These are phyloP conservation scores for Bos javanicus DNA, from an alignment of 2,113 vertebrate species.

Conservation along the genomic window DNA sequence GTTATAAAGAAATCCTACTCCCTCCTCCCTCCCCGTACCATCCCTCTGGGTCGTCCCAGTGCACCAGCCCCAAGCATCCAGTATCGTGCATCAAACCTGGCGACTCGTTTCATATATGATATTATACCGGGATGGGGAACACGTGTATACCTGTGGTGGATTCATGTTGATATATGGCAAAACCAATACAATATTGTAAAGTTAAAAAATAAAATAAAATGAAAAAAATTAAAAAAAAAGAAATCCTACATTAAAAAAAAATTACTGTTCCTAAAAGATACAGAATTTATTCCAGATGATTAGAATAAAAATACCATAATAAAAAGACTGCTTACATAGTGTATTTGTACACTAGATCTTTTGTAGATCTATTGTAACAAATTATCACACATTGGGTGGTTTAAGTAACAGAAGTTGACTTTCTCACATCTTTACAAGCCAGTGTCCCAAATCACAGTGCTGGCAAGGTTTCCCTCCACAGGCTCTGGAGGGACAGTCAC, in stretches of 20 bases:
- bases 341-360: background rate
- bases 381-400: background rate
- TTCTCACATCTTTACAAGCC: background rate
- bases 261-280: background rate
- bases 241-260: too few species aligned
- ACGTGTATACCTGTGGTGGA: too few species aligned
- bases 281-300: background rate
- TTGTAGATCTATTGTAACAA: background rate
- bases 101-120: too few species aligned
- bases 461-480: background rate
- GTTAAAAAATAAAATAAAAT: too few species aligned
- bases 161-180: too few species aligned
- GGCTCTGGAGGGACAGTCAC: background rate
- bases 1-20: background rate
- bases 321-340: background rate
- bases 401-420: background rate
- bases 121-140: too few species aligned
- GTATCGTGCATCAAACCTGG: too few species aligned
- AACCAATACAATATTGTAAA: too few species aligned
- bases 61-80: too few species aligned
- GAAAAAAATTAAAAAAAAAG: background rate
- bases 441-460: background rate
- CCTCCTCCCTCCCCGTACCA: too few species aligned
- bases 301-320: background rate
- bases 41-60: too few species aligned